These are phyloP conservation scores for Athalia cordata DNA, from an alignment of 2,888 invertebrate species.

Conservation along the genomic window DNA sequence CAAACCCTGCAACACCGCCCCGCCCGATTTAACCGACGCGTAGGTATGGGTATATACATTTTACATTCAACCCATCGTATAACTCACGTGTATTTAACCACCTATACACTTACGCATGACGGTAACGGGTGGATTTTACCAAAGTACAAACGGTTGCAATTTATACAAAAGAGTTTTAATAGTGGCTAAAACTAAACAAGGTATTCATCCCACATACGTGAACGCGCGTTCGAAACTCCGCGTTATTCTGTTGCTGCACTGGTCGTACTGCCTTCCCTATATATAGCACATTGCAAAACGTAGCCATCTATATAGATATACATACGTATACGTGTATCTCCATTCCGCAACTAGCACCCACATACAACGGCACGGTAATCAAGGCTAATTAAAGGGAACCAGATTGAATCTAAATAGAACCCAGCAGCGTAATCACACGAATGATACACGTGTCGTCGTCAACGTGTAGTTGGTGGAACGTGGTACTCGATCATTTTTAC, in stretches of 20 bases:
- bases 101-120: not conserved
- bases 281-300: too few species aligned
- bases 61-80: not conserved
- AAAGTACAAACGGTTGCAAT: slow-evolving; percentile 9
- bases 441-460: slow-evolving; percentile 27
- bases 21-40: too few species aligned
- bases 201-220: slow-evolving; percentile 9
- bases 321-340: too few species aligned
- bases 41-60: too few species aligned
- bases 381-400: slow-evolving; percentile 34
- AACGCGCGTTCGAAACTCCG: slow-evolving; percentile 18
- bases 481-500: slow-evolving; percentile 13
- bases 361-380: slow-evolving; percentile 24
- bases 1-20: not conserved
- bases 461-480: not conserved
- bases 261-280: too few species aligned
- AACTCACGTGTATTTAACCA: not conserved
- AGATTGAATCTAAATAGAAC: slow-evolving; percentile 35
- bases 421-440: slow-evolving; percentile 19
- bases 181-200: slow-evolving; percentile 34
- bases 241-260: not conserved
- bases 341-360: too few species aligned
- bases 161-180: slow-evolving; percentile 29
- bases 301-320: too few species aligned
- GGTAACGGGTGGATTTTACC: not conserved